Base-by-base conservation (phyloP, 2,888 invertebrate species). In the Caenorhabditis angaria region DNA sequence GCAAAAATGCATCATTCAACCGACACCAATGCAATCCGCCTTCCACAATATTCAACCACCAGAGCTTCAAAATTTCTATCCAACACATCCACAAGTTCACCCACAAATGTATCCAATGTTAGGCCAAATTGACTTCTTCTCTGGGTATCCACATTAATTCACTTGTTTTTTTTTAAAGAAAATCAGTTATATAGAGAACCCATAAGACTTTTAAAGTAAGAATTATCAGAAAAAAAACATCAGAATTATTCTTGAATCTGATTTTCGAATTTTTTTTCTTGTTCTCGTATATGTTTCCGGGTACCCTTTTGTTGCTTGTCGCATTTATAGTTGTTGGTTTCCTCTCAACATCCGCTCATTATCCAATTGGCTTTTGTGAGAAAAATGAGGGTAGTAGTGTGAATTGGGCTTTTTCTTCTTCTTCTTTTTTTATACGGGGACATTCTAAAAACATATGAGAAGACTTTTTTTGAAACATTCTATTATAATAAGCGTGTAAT, bases 331-430 rank as follows among this genome's bases (percentile, higher is more conserved):
- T 54, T 54, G 28, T 24, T 54, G 27, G 27, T 51, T 51, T 51
- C 25, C 51, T 24, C 54, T 28, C 54, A 18, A 54, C 54, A 54
- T 56, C 55, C 55, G 55, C 55, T 56, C 55, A 56, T 56, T 56
- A 56, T 32, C 32, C 20, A 18, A 25, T 56, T 56, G 55, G 20
- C 54, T 54, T 54, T 54, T 54, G 54, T 54, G 25, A 18, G 27
- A 8, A 27, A 10, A 14, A 10, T 18, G 27, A 27, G 27, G n/a
- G 51, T 51, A 51, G 1, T 51, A 24, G 51, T 51, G 25, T 51
- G 25, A 41, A 41, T 18, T 41, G 41, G 41, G 41, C 41, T 18
- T 18, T 41, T 41, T 41, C 32, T 32, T n/a, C n/a, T n/a, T n/a
- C n/a, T n/a, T n/a, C n/a, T n/a, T n/a, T 41, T 41, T 41, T 41